phyloP scores from a whole-genome alignment of 2,888 invertebrate genomes.

The Diabrotica balteata region DNA sequence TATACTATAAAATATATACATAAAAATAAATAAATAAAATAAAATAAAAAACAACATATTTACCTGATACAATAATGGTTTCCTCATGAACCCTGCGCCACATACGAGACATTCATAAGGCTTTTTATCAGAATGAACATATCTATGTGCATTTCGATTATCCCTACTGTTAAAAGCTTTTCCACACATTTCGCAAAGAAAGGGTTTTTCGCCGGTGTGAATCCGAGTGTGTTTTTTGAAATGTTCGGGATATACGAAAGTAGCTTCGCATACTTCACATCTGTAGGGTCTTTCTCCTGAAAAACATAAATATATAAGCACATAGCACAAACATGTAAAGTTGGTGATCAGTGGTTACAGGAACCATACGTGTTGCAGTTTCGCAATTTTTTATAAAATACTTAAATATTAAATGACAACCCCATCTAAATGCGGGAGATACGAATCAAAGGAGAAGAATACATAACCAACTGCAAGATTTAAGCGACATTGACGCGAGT shows the following conservation, averaged over 20 bases:
- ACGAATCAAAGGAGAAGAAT: too few relatives aligned
- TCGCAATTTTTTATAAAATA: too few relatives aligned
- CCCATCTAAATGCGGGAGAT: too few relatives aligned
- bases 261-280: slow-evolving; percentile 76
- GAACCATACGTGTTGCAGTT: too few relatives aligned
- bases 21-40: too few relatives aligned
- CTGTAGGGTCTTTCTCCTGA: slow-evolving; percentile 74
- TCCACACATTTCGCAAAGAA: slow-evolving; percentile 74
- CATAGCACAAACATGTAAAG: too few relatives aligned
- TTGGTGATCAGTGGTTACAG: too few relatives aligned
- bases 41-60: neutral
- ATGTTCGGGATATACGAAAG: slow-evolving; percentile 84
- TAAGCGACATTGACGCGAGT: too few relatives aligned
- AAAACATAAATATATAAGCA: neutral
- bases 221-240: slow-evolving; percentile 81
- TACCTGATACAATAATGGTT: slow-evolving; percentile 72
- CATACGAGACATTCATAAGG: slow-evolving; percentile 85
- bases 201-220: slow-evolving; percentile 81
- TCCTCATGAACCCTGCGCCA: slow-evolving; percentile 84
- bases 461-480: too few relatives aligned
- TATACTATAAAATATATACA: too few relatives aligned
- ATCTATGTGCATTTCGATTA: slow-evolving; percentile 84
- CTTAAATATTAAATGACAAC: too few relatives aligned
- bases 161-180: slow-evolving; percentile 85
- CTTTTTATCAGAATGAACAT: slow-evolving; percentile 85